phyloP scores from a whole-genome alignment of 2,797 vertebrate genomes.

The Centropyge bicolor region DNA sequence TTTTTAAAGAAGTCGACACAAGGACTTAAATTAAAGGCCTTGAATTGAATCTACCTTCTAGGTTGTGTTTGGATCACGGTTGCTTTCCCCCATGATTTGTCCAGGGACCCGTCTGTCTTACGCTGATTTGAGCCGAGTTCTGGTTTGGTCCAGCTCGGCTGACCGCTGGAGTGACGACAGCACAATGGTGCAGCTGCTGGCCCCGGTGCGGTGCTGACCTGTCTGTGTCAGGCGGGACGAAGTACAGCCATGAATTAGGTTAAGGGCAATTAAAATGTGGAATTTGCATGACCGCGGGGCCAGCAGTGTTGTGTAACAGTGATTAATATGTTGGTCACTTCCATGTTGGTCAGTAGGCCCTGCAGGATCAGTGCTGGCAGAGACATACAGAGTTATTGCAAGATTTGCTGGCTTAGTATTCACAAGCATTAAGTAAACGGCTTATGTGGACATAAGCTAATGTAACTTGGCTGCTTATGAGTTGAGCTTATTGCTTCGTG shows the following conservation, averaged over 20 bases:
- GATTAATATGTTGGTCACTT: conserved; percentile 56
- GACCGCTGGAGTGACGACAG: conserved; percentile 21
- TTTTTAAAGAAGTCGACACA: not conserved
- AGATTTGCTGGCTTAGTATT: conserved; percentile 51
- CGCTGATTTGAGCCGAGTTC: not conserved
- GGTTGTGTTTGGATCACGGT: too few relatives aligned
- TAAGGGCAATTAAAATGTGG: conserved; percentile 46
- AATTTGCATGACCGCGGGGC: conserved; percentile 28
- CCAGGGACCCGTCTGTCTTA: not conserved
- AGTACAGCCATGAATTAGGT: conserved; percentile 45
- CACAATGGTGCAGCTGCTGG: conserved; percentile 23
- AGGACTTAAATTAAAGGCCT: not conserved
- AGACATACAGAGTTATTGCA: conserved; percentile 41
- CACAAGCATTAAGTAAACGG: conserved; percentile 48
- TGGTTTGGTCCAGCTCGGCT: conserved; percentile 19
- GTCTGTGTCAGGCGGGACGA: conserved; percentile 42
- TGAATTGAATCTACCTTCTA: not conserved
- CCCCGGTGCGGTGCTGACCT: conserved; percentile 29
- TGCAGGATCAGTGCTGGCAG: conserved; percentile 38
- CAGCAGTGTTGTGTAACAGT: conserved; percentile 35
- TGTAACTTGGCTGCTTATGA: conserved; percentile 36
- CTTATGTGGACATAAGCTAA: conserved; percentile 36
- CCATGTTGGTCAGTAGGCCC: conserved; percentile 64
- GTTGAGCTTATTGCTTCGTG: conserved; percentile 20
- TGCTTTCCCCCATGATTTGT: not conserved